Conservation (phyloP, 2,888 invertebrate species). For the Aspidiotus rigidus region DNA sequence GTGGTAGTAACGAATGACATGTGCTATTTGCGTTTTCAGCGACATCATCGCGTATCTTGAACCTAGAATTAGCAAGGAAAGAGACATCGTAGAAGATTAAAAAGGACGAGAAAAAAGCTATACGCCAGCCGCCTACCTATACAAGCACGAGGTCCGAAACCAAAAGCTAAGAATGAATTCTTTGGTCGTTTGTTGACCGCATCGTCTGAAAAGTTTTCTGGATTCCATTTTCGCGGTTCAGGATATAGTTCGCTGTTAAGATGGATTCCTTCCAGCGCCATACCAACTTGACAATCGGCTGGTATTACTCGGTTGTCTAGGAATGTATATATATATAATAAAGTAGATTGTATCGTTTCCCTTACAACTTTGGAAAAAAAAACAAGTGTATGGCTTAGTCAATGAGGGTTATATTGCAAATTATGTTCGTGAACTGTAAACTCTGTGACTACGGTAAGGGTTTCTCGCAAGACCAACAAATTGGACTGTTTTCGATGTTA, state of each 20-base stretch:
- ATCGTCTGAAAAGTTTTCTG: constrained; percentile 12
- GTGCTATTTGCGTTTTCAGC: constrained; percentile 28
- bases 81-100: too few species aligned
- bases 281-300: constrained; percentile 19
- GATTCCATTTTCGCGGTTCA: constrained; percentile 18
- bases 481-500: too few species aligned
- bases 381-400: too few species aligned
- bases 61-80: neutral
- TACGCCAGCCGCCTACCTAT: constrained; percentile 12
- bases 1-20: constrained; percentile 1
- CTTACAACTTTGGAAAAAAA: too few species aligned
- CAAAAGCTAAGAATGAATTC: constrained; percentile 17
- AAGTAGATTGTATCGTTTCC: too few species aligned
- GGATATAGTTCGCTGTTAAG: constrained; percentile 15
- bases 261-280: constrained; percentile 22
- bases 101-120: neutral
- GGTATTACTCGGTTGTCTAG: constrained; percentile 24
- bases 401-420: too few species aligned
- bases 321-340: neutral
- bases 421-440: too few species aligned
- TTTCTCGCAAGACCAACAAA: too few species aligned
- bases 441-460: too few species aligned
- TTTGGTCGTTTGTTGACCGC: constrained; percentile 16
- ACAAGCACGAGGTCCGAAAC: constrained; percentile 18
- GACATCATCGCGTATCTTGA: constrained; percentile 29